Evolutionary conservation across 2,888 invertebrate species (phyloP), one percentile per base, ranked within the genome.

Genomic region (Bunonema sp.): DNA sequence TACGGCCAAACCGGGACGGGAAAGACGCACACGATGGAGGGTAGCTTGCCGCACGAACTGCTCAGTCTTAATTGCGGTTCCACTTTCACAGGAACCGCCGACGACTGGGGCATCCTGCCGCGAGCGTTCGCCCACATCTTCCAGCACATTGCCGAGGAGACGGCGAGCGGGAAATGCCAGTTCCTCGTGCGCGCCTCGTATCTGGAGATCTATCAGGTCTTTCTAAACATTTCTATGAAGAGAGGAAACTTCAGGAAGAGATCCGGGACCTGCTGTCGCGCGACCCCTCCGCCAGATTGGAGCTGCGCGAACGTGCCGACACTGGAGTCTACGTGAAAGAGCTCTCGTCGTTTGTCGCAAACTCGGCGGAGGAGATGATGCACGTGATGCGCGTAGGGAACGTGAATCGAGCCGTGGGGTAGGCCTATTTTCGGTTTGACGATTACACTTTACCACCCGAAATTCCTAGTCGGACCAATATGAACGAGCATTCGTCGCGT

Each of bases 1-100:
- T 97, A 97, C 71, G 97, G 93, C 0, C 97, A 97, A 74, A 97
- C 97, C 0, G 93, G 93, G 47, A 91, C 93, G 1, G 93, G 64
- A 91, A 79, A 79, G 68, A 79, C 79, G 5, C 78, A 73, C 59
- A 79, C 79, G 7, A 79, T 79, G 79, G 78, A 79, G 70, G 79
- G 79, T 72, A 46, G 32, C 43, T 15, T 18, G 8, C 30, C 22
- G 12, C 12, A 3, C 1, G n/a, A 1, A 26, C 16, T 41, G n/a
- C 20, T 38, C 39, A 36, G 10, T 19, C 15, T 42, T 28, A 42
- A 16, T 26, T 8, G 12, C 8, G 28, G 8, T 26, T 26, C 12
- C 12, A 10, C 12, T 26, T 19, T 34, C 12, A 4, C 7, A 22
- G 15, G n/a, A 22, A 8, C 4, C 24, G 72, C 76, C n/a, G 79